phyloP scores from a whole-genome alignment of 2,888 invertebrate genomes.

The Ypsolopha scabrella region DNA sequence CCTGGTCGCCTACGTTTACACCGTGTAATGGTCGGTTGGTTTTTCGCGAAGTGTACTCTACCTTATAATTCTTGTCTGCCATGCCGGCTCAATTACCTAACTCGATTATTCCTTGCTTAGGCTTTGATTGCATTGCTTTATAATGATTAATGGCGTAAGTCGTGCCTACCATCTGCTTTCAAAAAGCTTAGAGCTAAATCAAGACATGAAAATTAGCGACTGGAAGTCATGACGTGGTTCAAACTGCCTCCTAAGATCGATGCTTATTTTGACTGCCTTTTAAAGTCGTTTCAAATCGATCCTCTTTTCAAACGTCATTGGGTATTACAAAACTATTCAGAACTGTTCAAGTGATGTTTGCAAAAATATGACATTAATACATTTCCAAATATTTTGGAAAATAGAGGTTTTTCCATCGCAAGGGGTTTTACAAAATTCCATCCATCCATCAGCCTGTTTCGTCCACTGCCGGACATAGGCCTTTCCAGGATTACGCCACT shows the following conservation, averaged over 20 bases:
- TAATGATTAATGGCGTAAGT: slow-evolving; percentile 3
- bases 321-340: no score
- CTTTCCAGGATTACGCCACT: no score
- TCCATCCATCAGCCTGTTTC: no score
- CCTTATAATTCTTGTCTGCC: not conserved
- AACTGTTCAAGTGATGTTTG: no score
- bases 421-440: no score
- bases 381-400: no score
- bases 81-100: not conserved
- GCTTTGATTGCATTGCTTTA: slow-evolving; percentile 3
- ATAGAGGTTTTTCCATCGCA: no score
- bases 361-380: no score
- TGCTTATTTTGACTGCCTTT: no score
- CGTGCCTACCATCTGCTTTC: slow-evolving; percentile 1
- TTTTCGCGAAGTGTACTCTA: not conserved
- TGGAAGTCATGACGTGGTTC: not conserved
- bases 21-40: not conserved
- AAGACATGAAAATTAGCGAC: not conserved
- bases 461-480: no score
- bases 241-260: not conserved
- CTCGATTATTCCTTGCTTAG: not conserved
- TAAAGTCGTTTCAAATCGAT: no score
- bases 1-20: not conserved
- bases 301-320: no score
- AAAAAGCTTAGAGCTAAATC: not conserved